A percentile compares a stretch with the other conserved stretches of the same genome.
phyloP scores from a whole-genome alignment of 2,113 vertebrate genomes.

The Corythornis madagascariensis region DNA sequence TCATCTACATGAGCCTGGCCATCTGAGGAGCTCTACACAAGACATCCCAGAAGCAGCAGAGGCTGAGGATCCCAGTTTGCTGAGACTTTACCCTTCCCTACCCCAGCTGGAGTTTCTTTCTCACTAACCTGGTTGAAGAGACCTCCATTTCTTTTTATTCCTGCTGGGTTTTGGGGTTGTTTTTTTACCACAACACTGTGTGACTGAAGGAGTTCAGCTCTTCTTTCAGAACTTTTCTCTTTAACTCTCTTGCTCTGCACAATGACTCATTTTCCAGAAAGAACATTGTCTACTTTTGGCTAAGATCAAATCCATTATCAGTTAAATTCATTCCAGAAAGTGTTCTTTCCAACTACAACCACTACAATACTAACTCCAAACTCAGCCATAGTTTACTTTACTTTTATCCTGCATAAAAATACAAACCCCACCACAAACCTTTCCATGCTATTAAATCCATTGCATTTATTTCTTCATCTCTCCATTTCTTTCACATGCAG shows the following conservation, averaged over 20 bases:
- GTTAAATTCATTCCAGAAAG: conserved; percentile 16
- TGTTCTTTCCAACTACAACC: neutral
- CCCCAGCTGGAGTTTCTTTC: neutral
- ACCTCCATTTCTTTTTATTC: neutral
- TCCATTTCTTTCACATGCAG: neutral
- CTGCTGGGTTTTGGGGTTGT: neutral
- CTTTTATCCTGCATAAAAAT: neutral
- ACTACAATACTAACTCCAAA: neutral
- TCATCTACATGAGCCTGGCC: neutral
- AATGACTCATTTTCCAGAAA: conserved; percentile 24
- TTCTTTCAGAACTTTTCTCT: neutral
- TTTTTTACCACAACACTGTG: neutral
- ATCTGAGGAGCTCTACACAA: neutral
- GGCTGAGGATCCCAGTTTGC: too few relatives aligned
- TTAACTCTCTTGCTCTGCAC: neutral
- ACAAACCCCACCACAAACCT: neutral
- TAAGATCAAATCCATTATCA: conserved; percentile 4
- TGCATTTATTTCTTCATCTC: neutral
- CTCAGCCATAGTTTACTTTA: neutral
- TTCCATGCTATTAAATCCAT: neutral
- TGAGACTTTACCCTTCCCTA: neutral
- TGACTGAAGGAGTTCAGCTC: neutral
- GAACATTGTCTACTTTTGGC: conserved; percentile 28
- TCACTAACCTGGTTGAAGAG: neutral
- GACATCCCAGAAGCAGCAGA: neutral